These are phyloP conservation scores for Noturus placidus DNA, from an alignment of 2,113 vertebrate species.

Conservation along the genomic window DNA sequence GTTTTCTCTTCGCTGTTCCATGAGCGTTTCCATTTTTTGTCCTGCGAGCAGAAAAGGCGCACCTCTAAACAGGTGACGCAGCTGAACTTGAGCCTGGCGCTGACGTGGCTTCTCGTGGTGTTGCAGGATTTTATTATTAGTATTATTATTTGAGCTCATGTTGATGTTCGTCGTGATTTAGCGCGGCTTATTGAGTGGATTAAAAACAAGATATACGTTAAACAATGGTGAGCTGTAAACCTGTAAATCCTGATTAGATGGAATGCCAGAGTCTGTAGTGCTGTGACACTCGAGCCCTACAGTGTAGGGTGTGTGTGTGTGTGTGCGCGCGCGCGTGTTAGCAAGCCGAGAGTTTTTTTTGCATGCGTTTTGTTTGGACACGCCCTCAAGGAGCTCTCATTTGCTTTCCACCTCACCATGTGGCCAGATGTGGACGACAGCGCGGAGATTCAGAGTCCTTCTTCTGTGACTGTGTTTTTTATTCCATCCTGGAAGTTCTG, in stretches of 20 bases:
- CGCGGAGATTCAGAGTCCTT: too few species aligned
- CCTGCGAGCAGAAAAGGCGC: constrained; percentile 11
- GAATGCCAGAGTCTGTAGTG: not conserved
- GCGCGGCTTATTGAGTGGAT: not conserved
- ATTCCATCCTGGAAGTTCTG: not conserved
- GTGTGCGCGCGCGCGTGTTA: not conserved
- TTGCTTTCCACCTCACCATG: not conserved
- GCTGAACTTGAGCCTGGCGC: constrained; percentile 30
- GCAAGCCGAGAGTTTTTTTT: not conserved
- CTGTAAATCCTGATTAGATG: not conserved
- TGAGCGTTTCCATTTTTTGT: not conserved
- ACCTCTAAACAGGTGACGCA: constrained; percentile 23
- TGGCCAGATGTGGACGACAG: not conserved
- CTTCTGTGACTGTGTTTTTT: not conserved
- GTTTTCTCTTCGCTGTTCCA: not conserved
- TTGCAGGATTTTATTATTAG: not conserved
- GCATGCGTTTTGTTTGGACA: constrained; percentile 17
- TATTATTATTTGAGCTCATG: not conserved
- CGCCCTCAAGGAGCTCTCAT: not conserved
- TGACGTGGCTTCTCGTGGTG: not conserved
- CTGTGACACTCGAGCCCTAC: not conserved
- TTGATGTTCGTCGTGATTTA: not conserved
- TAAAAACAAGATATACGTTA: not conserved
- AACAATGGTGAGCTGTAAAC: not conserved
- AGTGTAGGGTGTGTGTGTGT: too few species aligned